Percentiles rank a stretch among this genome's conserved stretches.
phyloP scores from a whole-genome alignment of 2,888 invertebrate genomes.

The Eupithecia abbreviata region DNA sequence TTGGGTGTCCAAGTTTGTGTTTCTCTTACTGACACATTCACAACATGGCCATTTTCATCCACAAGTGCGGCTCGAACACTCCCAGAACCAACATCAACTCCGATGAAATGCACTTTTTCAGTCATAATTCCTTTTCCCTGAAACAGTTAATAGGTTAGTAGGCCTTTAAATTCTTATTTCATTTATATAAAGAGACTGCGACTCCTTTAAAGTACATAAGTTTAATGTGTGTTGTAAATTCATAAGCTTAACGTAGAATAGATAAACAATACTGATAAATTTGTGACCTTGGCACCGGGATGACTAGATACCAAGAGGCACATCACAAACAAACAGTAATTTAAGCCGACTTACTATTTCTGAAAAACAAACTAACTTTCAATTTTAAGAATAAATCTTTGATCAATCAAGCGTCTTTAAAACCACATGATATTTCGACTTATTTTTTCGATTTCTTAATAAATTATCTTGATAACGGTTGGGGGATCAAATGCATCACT shows the following conservation, averaged over 20 bases:
- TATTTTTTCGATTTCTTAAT: neutral
- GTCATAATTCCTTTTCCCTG: constrained; percentile 48
- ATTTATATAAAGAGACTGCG: neutral
- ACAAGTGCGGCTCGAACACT: constrained; percentile 95
- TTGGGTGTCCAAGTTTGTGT: constrained; percentile 91
- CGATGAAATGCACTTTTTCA: constrained; percentile 85
- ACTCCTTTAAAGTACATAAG: no score
- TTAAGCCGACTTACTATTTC: neutral
- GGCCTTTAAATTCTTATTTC: neutral
- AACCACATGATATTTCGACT: neutral
- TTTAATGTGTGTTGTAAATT: neutral
- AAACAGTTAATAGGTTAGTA: constrained; percentile 1
- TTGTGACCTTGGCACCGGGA: constrained; percentile 25
- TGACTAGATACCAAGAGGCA: neutral
- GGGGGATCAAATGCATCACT: neutral
- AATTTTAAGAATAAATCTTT: neutral
- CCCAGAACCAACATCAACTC: constrained; percentile 97
- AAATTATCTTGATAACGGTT: neutral
- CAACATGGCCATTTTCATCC: constrained; percentile 86
- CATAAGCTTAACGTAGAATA: neutral
- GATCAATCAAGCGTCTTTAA: neutral
- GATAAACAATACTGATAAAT: constrained; percentile 13
- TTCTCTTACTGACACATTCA: constrained; percentile 85
- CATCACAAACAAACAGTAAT: neutral
- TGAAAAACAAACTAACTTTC: neutral